Base-by-base conservation (phyloP, 2,888 invertebrate species). In the Chouioia cunea region DNA sequence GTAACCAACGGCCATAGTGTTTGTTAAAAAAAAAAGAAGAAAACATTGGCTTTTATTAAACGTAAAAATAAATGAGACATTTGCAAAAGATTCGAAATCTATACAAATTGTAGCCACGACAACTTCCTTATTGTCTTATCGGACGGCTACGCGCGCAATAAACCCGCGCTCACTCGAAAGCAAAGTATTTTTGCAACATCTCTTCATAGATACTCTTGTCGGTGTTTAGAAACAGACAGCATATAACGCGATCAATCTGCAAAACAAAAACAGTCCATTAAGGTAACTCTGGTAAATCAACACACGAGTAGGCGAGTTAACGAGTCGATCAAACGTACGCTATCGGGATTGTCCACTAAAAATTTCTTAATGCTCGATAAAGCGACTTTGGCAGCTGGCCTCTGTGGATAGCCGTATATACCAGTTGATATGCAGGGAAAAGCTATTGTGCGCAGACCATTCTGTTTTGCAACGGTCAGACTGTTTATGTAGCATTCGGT, bases 381-480 rank as follows among this genome's bases (percentile, higher is more conserved):
- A 2, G 94, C 95, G 4, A 95, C 90, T 77, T 91, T 90, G 0
- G 93, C 93, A 0, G 97, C 96, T 46, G 90, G 85, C 71, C 90
- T 89, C 81, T 92, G 92, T 0, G 96, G 96, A 84, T 95, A 97
- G 0, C 94, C 94, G 83, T 94, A 96, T 73, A 96, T 89, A n/a
- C 97, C 97, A 4, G 97, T 97, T 0, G 95, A 94, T 80, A 97
- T 94, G 81, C 96, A 96, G 0, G 96, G 96, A 82, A 96, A 96
- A 0, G 96, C 95, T 56, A 95, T 89, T 4, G 92, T 89, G 57
- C 87, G 87, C 2, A 95, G 78, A 2, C 89, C 84, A 74, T 92
- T 88, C 43, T 89, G 84, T 15, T 86, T 80, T 65, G 89, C 88
- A 16, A 91, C 75, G 0, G 89, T 82, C 0, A 96, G 86, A 79